These are phyloP conservation scores for Picus viridis DNA, from an alignment of 2,797 vertebrate species.

Conservation along the genomic window DNA sequence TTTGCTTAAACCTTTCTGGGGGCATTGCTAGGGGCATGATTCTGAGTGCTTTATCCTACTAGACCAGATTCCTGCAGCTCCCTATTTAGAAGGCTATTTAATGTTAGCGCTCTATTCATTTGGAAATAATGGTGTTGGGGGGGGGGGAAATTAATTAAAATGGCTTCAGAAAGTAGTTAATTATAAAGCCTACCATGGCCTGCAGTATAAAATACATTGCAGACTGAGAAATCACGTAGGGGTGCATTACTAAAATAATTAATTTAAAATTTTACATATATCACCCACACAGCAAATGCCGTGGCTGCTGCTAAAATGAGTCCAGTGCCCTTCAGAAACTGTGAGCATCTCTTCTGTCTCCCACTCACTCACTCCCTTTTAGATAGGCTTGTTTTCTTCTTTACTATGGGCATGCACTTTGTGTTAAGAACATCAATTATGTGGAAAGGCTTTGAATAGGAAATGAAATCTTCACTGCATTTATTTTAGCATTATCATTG, in stretches of 20 bases:
- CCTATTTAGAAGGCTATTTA: slow-evolving; percentile 50
- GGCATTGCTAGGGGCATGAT: background rate
- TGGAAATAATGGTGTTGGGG: slow-evolving; percentile 58
- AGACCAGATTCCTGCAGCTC: background rate
- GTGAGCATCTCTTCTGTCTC: slow-evolving; percentile 20
- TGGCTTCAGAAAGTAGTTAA: slow-evolving; percentile 59
- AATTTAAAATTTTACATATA: slow-evolving; percentile 53
- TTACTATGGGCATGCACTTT: background rate
- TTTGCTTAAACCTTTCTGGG: background rate
- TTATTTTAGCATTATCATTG: background rate
- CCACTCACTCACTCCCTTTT: slow-evolving; percentile 48
- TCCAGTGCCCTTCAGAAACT: slow-evolving; percentile 60
- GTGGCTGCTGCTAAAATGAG: slow-evolving; percentile 56
- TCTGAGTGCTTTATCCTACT: background rate
- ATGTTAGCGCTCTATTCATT: slow-evolving; percentile 44
- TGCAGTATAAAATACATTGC: slow-evolving; percentile 50
- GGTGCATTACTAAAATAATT: slow-evolving; percentile 65
- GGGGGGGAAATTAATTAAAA: slow-evolving; percentile 45
- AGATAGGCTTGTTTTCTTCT: background rate
- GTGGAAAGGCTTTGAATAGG: background rate
- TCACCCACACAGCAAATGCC: slow-evolving; percentile 58
- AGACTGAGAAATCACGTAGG: slow-evolving; percentile 49
- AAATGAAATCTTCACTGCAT: rapidly evolving
- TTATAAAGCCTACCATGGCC: slow-evolving; percentile 54
- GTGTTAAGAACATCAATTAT: background rate